A percentile compares a stretch with the other conserved stretches of the same genome.
These are phyloP conservation scores for Rhopalosiphum maidis DNA, from an alignment of 1,140 invertebrate genomes.

Conservation along the genomic window DNA sequence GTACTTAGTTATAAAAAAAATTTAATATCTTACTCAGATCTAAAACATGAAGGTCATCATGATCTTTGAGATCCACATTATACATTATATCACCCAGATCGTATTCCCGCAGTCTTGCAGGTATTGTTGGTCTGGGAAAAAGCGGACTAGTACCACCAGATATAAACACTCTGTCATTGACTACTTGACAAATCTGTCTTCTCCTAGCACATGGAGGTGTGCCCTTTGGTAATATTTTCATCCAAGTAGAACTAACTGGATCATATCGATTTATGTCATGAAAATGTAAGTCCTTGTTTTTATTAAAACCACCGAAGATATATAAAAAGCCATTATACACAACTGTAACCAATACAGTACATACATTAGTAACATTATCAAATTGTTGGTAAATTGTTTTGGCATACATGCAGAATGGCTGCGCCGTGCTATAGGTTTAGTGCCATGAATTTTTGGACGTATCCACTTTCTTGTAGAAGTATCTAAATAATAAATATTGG, in stretches of 20 bases:
- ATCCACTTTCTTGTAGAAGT: conserved; percentile 74
- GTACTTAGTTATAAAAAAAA: not conserved
- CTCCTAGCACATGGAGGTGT: conserved; percentile 73
- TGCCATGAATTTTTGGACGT: conserved; percentile 66
- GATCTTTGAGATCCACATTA: conserved; percentile 69
- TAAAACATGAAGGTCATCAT: conserved; percentile 78
- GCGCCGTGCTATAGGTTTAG: conserved; percentile 73
- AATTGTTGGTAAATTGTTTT: conserved; percentile 25
- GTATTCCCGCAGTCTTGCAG: not conserved
- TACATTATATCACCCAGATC: conserved; percentile 61
- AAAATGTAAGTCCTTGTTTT: conserved; percentile 75
- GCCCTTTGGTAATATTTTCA: conserved; percentile 68
- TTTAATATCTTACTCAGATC: conserved; percentile 68
- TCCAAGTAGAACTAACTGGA: conserved; percentile 70
- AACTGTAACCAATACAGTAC: conserved; percentile 67
- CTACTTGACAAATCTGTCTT: conserved; percentile 79
- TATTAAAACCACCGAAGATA: conserved; percentile 89
- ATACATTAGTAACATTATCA: not conserved
- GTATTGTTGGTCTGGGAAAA: conserved; percentile 61
- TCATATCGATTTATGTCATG: conserved; percentile 81
- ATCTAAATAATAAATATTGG: conserved; percentile 79
- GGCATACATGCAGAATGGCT: conserved; percentile 87
- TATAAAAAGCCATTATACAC: conserved; percentile 78
- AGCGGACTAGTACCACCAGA: conserved; percentile 82
- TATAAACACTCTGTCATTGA: conserved; percentile 75